Evolutionary conservation across 1,140 invertebrate species (phyloP).

Genomic region (Aphelenchoides besseyi): DNA sequence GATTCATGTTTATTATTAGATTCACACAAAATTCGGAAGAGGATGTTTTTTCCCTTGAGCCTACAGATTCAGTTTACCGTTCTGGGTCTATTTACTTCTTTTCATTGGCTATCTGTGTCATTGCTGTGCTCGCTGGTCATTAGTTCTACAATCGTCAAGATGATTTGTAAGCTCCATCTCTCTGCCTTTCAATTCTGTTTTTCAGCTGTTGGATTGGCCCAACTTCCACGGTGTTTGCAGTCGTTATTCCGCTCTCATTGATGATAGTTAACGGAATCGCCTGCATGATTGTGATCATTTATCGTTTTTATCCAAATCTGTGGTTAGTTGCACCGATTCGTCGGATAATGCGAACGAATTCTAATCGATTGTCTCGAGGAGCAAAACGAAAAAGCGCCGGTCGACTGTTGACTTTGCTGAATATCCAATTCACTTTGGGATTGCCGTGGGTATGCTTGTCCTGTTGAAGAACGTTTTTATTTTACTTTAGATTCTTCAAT

Average conservation of each 20-base stretch:
- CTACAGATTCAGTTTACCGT: slow-evolving; percentile 17
- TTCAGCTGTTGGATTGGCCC: slow-evolving; percentile 37
- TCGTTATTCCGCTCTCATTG: slow-evolving; percentile 33
- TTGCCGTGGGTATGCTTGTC: slow-evolving; percentile 21
- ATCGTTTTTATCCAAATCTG: slow-evolving; percentile 30
- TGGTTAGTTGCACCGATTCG: not conserved
- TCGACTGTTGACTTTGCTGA: slow-evolving; percentile 12
- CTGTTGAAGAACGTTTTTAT: not conserved
- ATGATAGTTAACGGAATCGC: slow-evolving; percentile 27
- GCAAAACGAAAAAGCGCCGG: slow-evolving; percentile 7
- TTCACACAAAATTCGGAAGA: no score
- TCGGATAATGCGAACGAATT: slow-evolving; percentile 19
- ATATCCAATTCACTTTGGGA: slow-evolving; percentile 26
- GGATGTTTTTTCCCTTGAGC: not conserved
- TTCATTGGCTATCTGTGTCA: slow-evolving; percentile 9
- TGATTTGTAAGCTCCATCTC: slow-evolving; percentile 22
- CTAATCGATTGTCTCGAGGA: not conserved
- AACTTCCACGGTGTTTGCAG: slow-evolving; percentile 24
- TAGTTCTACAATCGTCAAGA: slow-evolving; percentile 34
- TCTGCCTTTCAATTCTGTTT: not conserved
- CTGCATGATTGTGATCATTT: slow-evolving; percentile 25
- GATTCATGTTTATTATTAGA: no score
- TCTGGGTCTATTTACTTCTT: slow-evolving; percentile 14
- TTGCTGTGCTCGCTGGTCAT: not conserved
- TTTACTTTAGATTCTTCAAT: slow-evolving; percentile 43